Evolutionary conservation across 2,113 vertebrate species (phyloP), one percentile per base, ranked within the genome.

Genomic region (Chaetodon trifascialis): DNA sequence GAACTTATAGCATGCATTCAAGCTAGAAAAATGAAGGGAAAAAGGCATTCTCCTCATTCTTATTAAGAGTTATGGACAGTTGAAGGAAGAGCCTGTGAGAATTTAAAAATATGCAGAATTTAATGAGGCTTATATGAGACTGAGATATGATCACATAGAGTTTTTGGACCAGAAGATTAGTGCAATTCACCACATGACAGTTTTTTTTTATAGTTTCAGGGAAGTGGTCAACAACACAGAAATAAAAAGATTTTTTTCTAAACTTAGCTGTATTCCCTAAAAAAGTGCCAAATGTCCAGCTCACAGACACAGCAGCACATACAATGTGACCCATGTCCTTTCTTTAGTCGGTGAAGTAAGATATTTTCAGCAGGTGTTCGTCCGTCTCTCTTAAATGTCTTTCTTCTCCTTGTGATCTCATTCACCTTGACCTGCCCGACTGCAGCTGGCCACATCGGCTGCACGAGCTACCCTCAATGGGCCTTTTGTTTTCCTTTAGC

Each of bases 401-500:
- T 88, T 82, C 73, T 78, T 86, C 74, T 66, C 52, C 11, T 55
- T 3, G 21, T 76, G 88, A 86, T 80, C 85, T 86, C 79, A 30
- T 30, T 91, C 82, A 88, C 88, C 90, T 91, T 93, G 88, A 90
- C 85, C 86, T 74, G 82, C 74, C 34, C 64, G 23, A 67, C 83
- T 83, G 89, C 91, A 92, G 90, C 89, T 90, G 88, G 81, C 69
- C 49, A 72, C 69, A 40, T 68, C 62, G 76, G 76, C 80, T 85
- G 85, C 55, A 42, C 9, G 54, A 78, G 38, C 60, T 65, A 12
- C 76, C 73, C 23, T 94, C 93, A 94, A 93, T 91, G 87, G 83
- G 58, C 73, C 86, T 91, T 94, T 94, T 95, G 93, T 95, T 93
- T 83, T 46, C 34, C 46, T 42, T 80, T 17, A 72, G 75, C 85